These are phyloP conservation scores for Oryzias celebensis DNA, from an alignment of 2,113 vertebrate species.

Conservation along the genomic window DNA sequence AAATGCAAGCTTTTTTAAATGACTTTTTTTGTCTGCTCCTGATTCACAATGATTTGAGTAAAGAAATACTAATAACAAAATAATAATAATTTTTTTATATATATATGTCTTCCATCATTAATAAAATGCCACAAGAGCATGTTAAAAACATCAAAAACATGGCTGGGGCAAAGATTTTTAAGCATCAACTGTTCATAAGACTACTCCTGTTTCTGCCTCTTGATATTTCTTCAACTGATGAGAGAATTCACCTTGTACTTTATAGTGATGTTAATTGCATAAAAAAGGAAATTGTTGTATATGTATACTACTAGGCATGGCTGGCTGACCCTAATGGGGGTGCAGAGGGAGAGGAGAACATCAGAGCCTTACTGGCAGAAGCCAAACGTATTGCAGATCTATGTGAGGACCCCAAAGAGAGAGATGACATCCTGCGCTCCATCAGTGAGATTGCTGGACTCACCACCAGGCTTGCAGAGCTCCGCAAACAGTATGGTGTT, in stretches of 20 bases:
- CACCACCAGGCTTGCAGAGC: conserved; percentile 87
- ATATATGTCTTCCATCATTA: too few species aligned
- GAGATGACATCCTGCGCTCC: conserved; percentile 94
- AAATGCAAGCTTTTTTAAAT: too few species aligned
- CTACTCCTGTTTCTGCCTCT: too few species aligned
- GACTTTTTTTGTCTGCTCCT: too few species aligned
- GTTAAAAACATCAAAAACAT: too few species aligned
- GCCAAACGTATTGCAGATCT: conserved; percentile 93
- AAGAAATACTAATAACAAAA: too few species aligned
- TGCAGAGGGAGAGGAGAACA: conserved; percentile 93
- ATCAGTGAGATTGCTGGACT: conserved; percentile 91
- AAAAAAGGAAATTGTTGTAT: neutral
- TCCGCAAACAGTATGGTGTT: conserved; percentile 85
- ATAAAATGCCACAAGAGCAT: too few species aligned
- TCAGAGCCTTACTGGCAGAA: conserved; percentile 87
- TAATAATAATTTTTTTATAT: too few species aligned
- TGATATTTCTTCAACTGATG: neutral
- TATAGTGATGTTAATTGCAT: too few species aligned
- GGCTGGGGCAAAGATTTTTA: too few species aligned
- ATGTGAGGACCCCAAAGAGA: conserved; percentile 94
- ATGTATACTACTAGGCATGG: conserved; percentile 83
- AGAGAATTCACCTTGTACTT: neutral
- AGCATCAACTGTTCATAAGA: too few species aligned
- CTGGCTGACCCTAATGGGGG: conserved; percentile 94
- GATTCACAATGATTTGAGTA: too few species aligned